A percentile compares a stretch with the other conserved stretches of the same genome.
phyloP scores from a whole-genome alignment of 2,888 invertebrate genomes.

The Ectemnius lituratus region DNA sequence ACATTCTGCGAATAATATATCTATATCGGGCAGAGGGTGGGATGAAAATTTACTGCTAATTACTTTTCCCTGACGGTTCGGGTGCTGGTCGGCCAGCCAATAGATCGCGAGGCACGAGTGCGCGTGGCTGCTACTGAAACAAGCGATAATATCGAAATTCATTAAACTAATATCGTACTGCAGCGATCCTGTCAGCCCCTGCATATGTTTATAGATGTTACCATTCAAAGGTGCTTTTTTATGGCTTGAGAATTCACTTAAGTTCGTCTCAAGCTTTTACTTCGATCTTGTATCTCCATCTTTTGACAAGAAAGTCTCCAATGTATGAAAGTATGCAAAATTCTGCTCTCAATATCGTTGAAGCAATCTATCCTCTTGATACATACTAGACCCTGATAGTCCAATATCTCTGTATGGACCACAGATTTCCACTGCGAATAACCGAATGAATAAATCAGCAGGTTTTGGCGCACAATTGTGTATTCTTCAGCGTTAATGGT shows the following conservation, averaged over 20 bases:
- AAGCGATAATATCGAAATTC: constrained; percentile 40
- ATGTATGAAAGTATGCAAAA: too few species aligned
- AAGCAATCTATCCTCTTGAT: constrained; percentile 7
- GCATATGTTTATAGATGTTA: constrained; percentile 17
- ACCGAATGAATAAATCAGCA: constrained; percentile 49
- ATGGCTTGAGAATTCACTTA: constrained; percentile 48
- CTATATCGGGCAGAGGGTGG: constrained; percentile 18
- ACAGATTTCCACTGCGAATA: constrained; percentile 41
- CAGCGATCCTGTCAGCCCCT: not conserved
- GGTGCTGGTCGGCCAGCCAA: constrained; percentile 22
- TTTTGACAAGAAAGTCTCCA: constrained; percentile 23
- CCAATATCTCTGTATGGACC: constrained; percentile 49
- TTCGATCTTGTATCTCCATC: constrained; percentile 47
- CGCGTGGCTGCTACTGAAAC: not conserved
- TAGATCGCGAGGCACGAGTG: constrained; percentile 20
- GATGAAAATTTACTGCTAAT: constrained; percentile 58
- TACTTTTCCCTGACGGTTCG: constrained; percentile 40
- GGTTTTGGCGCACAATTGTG: constrained; percentile 44
- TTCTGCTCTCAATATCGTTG: not conserved
- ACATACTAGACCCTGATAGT: constrained; percentile 17
- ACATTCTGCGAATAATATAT: constrained; percentile 11
- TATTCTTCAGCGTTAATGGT: constrained; percentile 34
- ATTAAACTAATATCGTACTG: constrained; percentile 38
- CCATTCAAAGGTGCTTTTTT: not conserved
- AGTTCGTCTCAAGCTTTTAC: constrained; percentile 21